phyloP scores from a whole-genome alignment of 1,140 invertebrate genomes.

The Orius laevigatus region DNA sequence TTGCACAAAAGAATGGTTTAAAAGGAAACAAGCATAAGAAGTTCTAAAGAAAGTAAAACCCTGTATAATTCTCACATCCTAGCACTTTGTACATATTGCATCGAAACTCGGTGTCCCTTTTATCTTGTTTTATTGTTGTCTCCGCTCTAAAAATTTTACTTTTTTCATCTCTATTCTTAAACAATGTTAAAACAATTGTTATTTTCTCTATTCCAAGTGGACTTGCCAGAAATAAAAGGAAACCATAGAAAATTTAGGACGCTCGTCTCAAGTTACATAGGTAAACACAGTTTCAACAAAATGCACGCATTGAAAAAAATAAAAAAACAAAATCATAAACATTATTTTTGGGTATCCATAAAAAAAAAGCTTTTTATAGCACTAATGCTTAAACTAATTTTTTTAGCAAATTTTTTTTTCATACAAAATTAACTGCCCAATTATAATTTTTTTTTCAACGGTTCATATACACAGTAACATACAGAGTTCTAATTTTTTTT shows the following conservation, averaged over 20 bases:
- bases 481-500: slow-evolving; percentile 14
- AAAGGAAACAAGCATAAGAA: no score
- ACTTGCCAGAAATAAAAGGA: slow-evolving; percentile 91
- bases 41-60: no score
- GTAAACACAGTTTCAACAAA: slow-evolving; percentile 34
- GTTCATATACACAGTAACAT: neutral
- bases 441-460: neutral
- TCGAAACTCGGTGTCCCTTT: neutral
- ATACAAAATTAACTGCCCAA: no score
- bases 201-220: slow-evolving; percentile 44
- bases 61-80: no score
- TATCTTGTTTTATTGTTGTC: slow-evolving; percentile 17
- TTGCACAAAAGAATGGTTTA: slow-evolving; percentile 2
- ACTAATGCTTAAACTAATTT: slow-evolving; percentile 15
- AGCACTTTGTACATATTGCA: neutral
- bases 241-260: slow-evolving; percentile 96
- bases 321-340: neutral
- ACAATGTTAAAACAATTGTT: neutral
- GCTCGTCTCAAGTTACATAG: slow-evolving; percentile 93
- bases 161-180: neutral
- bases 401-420: neutral
- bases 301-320: slow-evolving; percentile 16
- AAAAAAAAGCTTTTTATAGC: neutral
- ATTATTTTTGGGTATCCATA: slow-evolving; percentile 2
- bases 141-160: neutral